Percentiles rank a stretch among this genome's conserved stretches.
Conservation (phyloP, 1,140 invertebrate species). For the Campoletis sonorensis region DNA sequence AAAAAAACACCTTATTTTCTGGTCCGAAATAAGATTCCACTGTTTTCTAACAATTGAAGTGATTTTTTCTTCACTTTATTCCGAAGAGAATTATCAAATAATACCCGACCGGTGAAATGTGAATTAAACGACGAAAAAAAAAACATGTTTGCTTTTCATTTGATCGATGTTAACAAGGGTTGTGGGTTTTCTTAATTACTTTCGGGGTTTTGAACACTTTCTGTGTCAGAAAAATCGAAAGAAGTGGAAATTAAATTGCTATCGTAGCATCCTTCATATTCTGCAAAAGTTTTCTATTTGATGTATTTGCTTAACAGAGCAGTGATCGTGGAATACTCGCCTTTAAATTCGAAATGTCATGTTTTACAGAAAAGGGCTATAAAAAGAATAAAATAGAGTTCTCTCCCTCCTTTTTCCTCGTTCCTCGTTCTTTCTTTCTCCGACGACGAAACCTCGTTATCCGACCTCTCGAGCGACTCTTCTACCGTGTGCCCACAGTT, state of each 20-base stretch:
- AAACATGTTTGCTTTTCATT: background rate
- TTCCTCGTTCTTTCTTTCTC: slow-evolving; percentile 8
- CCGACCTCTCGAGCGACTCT: slow-evolving; percentile 16
- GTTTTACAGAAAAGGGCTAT: background rate
- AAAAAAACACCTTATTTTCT: too few relatives aligned
- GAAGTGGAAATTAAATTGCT: background rate
- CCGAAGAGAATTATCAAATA: too few relatives aligned
- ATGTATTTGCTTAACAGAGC: background rate
- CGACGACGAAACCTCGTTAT: slow-evolving; percentile 13
- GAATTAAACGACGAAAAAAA: too few relatives aligned
- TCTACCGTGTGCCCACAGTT: background rate
- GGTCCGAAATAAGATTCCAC: too few relatives aligned
- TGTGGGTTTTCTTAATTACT: background rate
- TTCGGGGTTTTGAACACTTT: background rate
- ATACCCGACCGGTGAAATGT: too few relatives aligned
- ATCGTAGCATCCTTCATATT: background rate
- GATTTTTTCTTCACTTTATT: too few relatives aligned
- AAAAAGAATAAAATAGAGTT: background rate
- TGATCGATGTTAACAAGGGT: background rate
- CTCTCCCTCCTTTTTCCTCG: background rate
- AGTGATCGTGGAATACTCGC: background rate
- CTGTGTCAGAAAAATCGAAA: background rate
- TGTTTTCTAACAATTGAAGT: too few relatives aligned
- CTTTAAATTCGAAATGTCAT: background rate
- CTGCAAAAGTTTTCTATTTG: background rate